Evolutionary conservation across 2,113 vertebrate genomes (phyloP).

Genomic region (Picathartes gymnocephalus): DNA sequence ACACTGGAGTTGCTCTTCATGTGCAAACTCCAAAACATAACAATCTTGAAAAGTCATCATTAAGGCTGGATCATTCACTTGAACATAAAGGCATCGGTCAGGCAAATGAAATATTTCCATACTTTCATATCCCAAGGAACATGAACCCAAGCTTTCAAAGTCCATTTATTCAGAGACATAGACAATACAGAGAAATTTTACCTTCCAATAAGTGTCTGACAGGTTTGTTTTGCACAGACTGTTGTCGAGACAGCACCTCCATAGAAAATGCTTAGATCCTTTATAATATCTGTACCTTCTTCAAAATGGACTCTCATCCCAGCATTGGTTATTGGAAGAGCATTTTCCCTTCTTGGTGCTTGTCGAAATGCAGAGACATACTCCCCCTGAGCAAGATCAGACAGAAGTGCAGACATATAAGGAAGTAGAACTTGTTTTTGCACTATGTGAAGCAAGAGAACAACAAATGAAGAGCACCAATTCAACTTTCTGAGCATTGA

Average conservation of each 20-base stretch:
- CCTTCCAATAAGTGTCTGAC: conserved; percentile 71
- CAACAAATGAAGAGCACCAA: not conserved
- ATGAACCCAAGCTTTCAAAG: not conserved
- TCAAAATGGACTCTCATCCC: conserved; percentile 84
- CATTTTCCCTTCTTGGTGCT: conserved; percentile 81
- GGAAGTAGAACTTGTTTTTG: not conserved
- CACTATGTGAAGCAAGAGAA: not conserved
- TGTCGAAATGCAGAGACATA: conserved; percentile 83
- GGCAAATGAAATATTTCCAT: not conserved
- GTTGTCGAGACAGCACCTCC: conserved; percentile 78
- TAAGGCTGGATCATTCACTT: not conserved
- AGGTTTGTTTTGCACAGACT: conserved; percentile 65
- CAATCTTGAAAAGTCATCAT: not conserved
- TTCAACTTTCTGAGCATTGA: not conserved
- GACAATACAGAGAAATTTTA: conserved; percentile 10
- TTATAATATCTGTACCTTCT: conserved; percentile 72
- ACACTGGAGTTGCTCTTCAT: not conserved
- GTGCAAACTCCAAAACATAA: not conserved
- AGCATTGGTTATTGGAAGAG: conserved; percentile 77
- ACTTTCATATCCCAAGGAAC: not conserved
- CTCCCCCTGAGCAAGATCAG: conserved; percentile 77
- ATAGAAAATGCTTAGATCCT: conserved; percentile 80
- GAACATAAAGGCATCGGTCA: not conserved
- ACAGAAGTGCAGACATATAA: not conserved
- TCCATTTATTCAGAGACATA: not conserved